Evolutionary conservation across 2,888 invertebrate genomes (phyloP).

Genomic region (Drosophila greeni): DNA sequence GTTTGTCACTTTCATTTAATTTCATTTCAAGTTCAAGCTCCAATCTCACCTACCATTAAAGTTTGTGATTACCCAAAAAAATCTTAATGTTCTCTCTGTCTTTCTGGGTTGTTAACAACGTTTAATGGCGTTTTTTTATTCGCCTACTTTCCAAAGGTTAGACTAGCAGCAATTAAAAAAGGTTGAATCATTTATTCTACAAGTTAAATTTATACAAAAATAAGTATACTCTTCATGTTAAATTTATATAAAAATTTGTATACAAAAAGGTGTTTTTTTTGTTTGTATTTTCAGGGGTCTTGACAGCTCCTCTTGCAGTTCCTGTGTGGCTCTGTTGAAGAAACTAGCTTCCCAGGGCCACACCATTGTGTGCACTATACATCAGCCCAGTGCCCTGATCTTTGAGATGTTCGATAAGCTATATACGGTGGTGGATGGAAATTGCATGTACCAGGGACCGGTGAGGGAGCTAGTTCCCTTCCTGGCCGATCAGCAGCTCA

Average conservation of each 20-base stretch:
- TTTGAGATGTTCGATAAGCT: conserved; percentile 96
- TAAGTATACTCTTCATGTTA: neutral
- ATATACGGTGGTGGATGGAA: conserved; percentile 90
- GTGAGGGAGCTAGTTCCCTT: conserved; percentile 87
- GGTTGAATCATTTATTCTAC: conserved; percentile 1
- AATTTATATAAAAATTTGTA: neutral
- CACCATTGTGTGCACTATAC: conserved; percentile 94
- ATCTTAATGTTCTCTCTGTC: conserved; percentile 19
- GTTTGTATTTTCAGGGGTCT: conserved; percentile 85
- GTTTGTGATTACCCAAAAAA: conserved; percentile 10
- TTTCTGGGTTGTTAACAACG: neutral
- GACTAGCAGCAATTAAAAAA: neutral
- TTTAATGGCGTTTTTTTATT: conserved; percentile 6
- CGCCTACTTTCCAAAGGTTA: conserved; percentile 15
- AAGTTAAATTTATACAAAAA: conserved; percentile 1
- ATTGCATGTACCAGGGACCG: conserved; percentile 91
- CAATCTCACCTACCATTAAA: conserved; percentile 20
- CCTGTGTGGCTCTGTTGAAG: conserved; percentile 89
- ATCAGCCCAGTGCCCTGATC: conserved; percentile 94
- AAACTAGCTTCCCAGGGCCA: conserved; percentile 90
- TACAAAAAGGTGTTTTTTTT: neutral
- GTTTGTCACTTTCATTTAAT: conserved; percentile 26
- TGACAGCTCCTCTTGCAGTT: conserved; percentile 92
- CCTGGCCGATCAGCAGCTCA: conserved; percentile 85
- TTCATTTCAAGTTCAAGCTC: conserved; percentile 28